A percentile compares a stretch with the other conserved stretches of the same genome.
Conservation (phyloP, 2,797 vertebrate genomes). For the Perdix hodgsoniae region DNA sequence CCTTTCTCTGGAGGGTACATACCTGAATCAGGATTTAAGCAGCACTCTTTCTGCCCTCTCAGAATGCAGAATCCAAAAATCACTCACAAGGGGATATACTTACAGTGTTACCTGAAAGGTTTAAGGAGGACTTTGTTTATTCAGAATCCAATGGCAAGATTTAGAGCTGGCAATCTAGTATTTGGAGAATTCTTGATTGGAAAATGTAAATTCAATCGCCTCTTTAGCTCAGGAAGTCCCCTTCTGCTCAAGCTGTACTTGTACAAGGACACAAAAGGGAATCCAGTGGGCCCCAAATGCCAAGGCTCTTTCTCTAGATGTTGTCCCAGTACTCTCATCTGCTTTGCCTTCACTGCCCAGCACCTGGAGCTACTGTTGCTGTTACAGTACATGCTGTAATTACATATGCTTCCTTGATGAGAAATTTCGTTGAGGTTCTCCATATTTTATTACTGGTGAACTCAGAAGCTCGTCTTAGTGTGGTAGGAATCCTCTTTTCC, state of each 20-base stretch:
- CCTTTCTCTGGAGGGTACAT: not conserved
- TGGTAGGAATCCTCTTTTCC: not conserved
- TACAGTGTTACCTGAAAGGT: not conserved
- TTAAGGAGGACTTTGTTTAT: not conserved
- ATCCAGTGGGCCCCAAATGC: not conserved
- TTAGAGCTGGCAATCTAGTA: not conserved
- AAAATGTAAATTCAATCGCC: not conserved
- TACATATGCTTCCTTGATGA: not conserved
- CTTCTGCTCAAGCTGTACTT: not conserved
- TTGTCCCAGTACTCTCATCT: not conserved
- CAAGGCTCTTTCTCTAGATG: too few species aligned
- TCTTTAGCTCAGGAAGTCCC: not conserved
- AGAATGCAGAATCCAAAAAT: not conserved
- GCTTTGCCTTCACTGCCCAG: not conserved
- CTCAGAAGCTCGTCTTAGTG: not conserved
- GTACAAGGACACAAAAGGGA: not conserved
- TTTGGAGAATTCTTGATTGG: not conserved
- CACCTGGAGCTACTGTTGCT: not conserved
- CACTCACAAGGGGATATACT: not conserved
- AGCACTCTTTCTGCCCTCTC: not conserved
- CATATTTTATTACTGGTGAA: not conserved
- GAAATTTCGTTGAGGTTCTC: not conserved
- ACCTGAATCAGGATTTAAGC: not conserved
- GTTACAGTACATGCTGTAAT: not conserved
- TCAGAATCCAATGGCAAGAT: not conserved